Conservation (phyloP, 53 echinoderm and acorn worm genomes). For the Holothuria leucospilota region DNA sequence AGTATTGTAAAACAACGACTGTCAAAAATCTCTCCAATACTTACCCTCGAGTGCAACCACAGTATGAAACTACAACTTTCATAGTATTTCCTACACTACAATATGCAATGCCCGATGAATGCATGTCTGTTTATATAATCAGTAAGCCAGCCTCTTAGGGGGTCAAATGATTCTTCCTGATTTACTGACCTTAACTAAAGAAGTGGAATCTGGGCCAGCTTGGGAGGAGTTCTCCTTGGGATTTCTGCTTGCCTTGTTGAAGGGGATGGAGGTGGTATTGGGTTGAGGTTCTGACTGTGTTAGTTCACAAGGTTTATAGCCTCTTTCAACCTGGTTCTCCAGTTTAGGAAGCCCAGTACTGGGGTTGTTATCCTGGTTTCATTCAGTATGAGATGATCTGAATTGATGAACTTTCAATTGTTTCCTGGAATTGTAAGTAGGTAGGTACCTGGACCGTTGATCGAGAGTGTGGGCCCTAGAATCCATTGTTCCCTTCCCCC, state of each 20-base stretch:
- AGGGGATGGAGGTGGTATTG: no score
- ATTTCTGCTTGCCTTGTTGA: no score
- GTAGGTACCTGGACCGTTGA: not conserved
- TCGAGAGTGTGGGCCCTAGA: not conserved
- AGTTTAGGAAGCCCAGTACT: not conserved
- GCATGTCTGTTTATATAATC: no score
- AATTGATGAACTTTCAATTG: not conserved
- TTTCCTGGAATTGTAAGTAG: not conserved
- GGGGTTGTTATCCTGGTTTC: not conserved
- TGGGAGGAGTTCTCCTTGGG: no score
- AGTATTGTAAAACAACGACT: no score
- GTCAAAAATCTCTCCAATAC: no score
- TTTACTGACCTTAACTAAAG: not conserved
- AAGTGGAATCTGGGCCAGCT: not conserved
- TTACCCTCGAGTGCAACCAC: no score
- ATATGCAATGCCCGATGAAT: no score
- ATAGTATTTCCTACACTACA: no score
- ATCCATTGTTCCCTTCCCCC: slow-evolving; percentile 13
- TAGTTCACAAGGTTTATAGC: not conserved
- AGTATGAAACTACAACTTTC: no score
- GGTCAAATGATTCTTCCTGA: not conserved
- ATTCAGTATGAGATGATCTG: not conserved
- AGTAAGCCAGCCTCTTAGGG: not conserved
- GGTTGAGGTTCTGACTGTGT: no score
- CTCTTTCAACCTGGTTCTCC: not conserved